Base-by-base conservation (phyloP, 2,113 vertebrate species). In the Suncus etruscus region DNA sequence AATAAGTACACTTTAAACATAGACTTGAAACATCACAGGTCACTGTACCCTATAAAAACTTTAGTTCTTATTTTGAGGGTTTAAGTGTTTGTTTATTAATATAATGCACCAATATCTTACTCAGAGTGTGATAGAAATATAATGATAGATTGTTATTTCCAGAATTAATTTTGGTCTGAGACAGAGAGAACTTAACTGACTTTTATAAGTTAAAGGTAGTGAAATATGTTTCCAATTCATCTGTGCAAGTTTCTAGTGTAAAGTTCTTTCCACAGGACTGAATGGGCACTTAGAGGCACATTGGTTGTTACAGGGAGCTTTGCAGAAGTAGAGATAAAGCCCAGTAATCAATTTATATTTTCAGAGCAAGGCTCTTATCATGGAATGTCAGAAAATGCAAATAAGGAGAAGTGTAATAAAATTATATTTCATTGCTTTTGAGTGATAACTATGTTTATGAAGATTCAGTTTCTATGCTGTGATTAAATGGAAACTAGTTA, bases 311-410 rank as follows among this genome's bases (percentile, higher is more conserved):
- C 61, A 78, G 76, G 69, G 73, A 78, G n/a, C 75, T 89, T 25
- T 79, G 74, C 48, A 83, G 61, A 73, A 14, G 54, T 48, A 91
- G 39, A 95, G 84, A 91, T 61, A 91, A 94, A 94, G 7, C 32
- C 45, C 82, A 29, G 85, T 83, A 88, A 90, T 45, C 54, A 79
- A 83, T 91, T 95, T 91, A 65, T 25, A 24, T 80, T 85, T 94
- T 83, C 74, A 90, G 61, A 94, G 61, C 72, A 20, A 25, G 16
- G 58, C n/a, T 85, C 61, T 96, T 93, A 95, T 90, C 51, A 0
- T 47, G 51, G 72, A 58, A 47, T 94, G 79, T 94, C 94, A 95
- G 92, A 81, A 95, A 88, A 93, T 95, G 76, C 79, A 91, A 92
- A 94, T 87, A 86, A 91, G 45, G 61, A 83, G 72, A 39, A 39